Evolutionary conservation across 2,113 vertebrate genomes (phyloP).

Genomic region (Anas platyrhynchos): DNA sequence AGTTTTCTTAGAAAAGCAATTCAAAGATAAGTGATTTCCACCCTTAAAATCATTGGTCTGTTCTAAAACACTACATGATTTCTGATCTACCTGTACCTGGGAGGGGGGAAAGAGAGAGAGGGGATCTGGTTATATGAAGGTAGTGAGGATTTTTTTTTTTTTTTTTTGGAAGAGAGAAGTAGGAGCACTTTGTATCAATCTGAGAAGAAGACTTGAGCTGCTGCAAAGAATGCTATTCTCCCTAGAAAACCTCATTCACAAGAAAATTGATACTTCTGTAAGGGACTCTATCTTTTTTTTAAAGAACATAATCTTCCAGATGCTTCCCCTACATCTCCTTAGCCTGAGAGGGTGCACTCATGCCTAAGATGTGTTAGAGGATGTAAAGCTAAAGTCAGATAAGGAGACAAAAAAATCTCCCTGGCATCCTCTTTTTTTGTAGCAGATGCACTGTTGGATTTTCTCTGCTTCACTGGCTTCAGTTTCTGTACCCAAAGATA

Average conservation of each 20-base stretch:
- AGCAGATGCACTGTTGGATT: slow-evolving; percentile 1
- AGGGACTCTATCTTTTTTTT: slow-evolving; percentile 8
- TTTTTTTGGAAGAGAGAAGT: neutral
- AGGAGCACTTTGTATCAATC: neutral
- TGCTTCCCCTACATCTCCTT: neutral
- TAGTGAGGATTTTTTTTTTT: neutral
- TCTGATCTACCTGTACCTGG: too few species aligned
- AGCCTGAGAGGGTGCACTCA: neutral
- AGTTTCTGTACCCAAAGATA: neutral
- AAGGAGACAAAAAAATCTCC: neutral
- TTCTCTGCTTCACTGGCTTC: slow-evolving; percentile 27
- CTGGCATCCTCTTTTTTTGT: neutral
- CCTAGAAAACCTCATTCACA: neutral
- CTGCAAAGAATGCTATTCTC: neutral
- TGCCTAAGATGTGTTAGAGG: slow-evolving; percentile 23
- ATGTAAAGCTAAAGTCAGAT: neutral
- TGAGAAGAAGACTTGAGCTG: neutral
- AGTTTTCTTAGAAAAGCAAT: neutral
- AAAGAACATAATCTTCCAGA: slow-evolving; percentile 6
- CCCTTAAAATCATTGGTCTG: neutral
- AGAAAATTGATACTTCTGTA: neutral
- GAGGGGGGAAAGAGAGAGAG: too few species aligned
- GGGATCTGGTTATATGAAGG: neutral
- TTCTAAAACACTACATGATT: neutral
- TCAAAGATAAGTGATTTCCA: neutral